A percentile compares a stretch with the other conserved stretches of the same genome.
Conservation (phyloP, 2,113 vertebrate genomes). For the Macquaria australasica region DNA sequence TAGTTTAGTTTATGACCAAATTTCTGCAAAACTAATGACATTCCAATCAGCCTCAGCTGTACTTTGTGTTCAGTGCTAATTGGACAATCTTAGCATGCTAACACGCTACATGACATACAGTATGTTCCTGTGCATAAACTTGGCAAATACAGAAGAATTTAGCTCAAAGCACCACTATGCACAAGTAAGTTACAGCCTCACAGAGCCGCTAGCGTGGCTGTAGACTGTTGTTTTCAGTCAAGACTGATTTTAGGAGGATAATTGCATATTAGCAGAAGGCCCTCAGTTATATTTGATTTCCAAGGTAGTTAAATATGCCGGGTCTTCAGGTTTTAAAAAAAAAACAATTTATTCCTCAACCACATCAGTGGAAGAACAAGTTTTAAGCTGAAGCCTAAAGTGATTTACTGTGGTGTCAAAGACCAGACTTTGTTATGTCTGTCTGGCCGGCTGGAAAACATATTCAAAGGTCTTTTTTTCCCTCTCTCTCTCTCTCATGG, state of each 20-base stretch:
- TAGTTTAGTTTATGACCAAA: not conserved
- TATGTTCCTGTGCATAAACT: no score
- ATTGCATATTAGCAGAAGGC: not conserved
- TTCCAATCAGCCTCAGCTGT: no score
- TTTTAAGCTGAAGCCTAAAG: constrained; percentile 34
- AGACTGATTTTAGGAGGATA: not conserved
- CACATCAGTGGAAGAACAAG: not conserved
- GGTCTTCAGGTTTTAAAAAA: not conserved
- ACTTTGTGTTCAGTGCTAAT: no score
- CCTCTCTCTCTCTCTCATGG: not conserved
- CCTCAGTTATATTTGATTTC: not conserved
- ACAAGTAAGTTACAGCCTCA: not conserved
- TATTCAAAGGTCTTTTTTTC: not conserved
- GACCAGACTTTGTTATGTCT: constrained; percentile 36
- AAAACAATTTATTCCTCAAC: constrained; percentile 3
- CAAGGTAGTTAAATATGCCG: not conserved
- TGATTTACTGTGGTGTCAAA: constrained; percentile 40
- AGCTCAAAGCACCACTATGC: not conserved
- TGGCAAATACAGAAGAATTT: no score
- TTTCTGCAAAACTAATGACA: not conserved
- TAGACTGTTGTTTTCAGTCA: not conserved
- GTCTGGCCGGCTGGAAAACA: constrained; percentile 24
- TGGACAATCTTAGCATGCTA: no score
- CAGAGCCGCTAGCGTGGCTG: not conserved
- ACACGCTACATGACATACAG: no score